Conservation (phyloP, 92 coral and sea anemone genomes). For the Chrysogorgia sp. region DNA sequence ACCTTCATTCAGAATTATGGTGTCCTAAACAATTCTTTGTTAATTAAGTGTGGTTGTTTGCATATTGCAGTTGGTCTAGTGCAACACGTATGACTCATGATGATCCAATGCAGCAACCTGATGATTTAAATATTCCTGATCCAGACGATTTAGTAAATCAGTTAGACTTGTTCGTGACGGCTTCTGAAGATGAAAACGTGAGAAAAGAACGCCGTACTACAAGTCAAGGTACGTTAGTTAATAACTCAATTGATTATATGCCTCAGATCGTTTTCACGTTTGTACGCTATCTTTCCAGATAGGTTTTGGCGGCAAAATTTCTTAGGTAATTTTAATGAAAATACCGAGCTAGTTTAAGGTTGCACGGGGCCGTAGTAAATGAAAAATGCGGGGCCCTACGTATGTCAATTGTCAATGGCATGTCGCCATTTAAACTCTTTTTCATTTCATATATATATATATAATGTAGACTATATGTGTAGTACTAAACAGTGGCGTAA, state of each 20-base stretch:
- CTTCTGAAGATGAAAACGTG: constrained; percentile 38
- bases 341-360: no score
- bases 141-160: constrained; percentile 45
- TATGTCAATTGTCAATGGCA: no score
- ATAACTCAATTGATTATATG: neutral
- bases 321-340: no score
- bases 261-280: neutral
- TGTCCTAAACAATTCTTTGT: neutral
- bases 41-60: neutral
- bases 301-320: no score
- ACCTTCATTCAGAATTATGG: no score
- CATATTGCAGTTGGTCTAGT: neutral
- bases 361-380: no score
- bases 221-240: constrained; percentile 16
- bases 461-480: no score
- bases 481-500: no score
- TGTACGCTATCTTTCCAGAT: no score
- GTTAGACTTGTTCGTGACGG: constrained; percentile 37
- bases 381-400: no score
- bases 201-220: constrained; percentile 24
- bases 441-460: no score
- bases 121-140: constrained; percentile 38
- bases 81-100: neutral
- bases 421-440: no score
- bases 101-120: constrained; percentile 10